Conservation (phyloP, 2,113 vertebrate genomes). For the Setophaga kirtlandii region DNA sequence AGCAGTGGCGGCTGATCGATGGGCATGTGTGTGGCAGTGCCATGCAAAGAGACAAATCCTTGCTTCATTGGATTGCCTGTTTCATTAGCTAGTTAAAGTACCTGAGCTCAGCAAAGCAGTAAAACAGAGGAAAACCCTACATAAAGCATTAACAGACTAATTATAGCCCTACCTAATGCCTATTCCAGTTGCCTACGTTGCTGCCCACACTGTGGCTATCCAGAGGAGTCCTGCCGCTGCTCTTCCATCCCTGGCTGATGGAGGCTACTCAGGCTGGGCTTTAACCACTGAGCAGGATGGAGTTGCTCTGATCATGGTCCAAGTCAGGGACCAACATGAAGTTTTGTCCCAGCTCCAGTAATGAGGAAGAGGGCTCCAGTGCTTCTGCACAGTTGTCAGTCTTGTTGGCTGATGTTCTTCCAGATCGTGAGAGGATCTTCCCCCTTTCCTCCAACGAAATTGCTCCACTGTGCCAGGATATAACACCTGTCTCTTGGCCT, state of each 20-base stretch:
- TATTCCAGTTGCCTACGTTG: not conserved
- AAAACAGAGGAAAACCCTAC: not conserved
- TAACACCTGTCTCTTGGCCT: not conserved
- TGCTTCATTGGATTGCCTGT: not conserved
- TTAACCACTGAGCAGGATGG: fast-evolving
- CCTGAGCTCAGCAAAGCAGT: not conserved
- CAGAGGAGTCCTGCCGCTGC: not conserved
- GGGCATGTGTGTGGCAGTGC: fast-evolving
- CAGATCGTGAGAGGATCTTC: not conserved
- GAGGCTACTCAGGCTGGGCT: not conserved
- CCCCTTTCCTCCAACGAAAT: not conserved
- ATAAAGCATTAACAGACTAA: not conserved
- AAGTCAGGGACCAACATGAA: not conserved
- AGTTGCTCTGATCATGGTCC: fast-evolving
- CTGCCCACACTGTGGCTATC: fast-evolving
- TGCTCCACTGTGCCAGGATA: not conserved
- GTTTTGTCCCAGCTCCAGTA: fast-evolving
- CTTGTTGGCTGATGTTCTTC: not conserved
- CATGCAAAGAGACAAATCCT: not conserved
- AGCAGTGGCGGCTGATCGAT: fast-evolving
- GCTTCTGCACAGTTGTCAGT: fast-evolving
- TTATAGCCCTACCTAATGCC: not conserved
- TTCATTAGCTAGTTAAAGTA: not conserved
- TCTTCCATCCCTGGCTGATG: not conserved
- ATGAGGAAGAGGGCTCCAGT: not conserved